These are phyloP conservation scores for Silvanus unidentatus DNA, from an alignment of 2,888 invertebrate genomes.

Conservation along the genomic window DNA sequence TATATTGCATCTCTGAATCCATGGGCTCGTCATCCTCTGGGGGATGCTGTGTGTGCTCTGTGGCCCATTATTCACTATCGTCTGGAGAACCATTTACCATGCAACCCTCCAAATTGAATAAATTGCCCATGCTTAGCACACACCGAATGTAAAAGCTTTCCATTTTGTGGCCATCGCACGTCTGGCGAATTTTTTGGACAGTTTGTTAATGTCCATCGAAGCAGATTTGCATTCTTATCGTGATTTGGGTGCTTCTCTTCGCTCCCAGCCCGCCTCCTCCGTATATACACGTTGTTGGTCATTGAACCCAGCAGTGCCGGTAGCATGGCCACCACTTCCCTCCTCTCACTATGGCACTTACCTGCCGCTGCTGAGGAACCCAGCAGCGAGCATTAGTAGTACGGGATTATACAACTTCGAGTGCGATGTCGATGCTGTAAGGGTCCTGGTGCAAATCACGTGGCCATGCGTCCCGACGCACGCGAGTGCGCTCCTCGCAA, in stretches of 20 bases:
- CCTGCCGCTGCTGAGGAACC: slow-evolving; percentile 43
- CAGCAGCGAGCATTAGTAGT: slow-evolving; percentile 41
- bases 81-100: too few relatives aligned
- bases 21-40: too few relatives aligned
- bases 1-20: not conserved
- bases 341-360: slow-evolving; percentile 36
- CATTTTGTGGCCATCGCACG: too few relatives aligned
- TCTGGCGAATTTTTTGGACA: too few relatives aligned
- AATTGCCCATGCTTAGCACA: too few relatives aligned
- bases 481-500: slow-evolving; percentile 29
- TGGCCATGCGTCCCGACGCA: slow-evolving; percentile 37
- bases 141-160: too few relatives aligned
- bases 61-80: too few relatives aligned
- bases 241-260: slow-evolving; percentile 19
- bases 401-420: slow-evolving; percentile 40
- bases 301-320: slow-evolving; percentile 45
- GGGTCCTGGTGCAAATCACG: slow-evolving; percentile 33
- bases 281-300: slow-evolving; percentile 41
- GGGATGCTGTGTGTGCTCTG: too few relatives aligned
- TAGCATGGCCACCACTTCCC: slow-evolving; percentile 40
- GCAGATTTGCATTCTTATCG: slow-evolving; percentile 35
- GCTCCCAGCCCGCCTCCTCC: slow-evolving; percentile 28
- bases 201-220: too few relatives aligned
- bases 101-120: too few relatives aligned
- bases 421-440: slow-evolving; percentile 33